Conservation (phyloP, 2,797 vertebrate species). For the Mycteria americana region DNA sequence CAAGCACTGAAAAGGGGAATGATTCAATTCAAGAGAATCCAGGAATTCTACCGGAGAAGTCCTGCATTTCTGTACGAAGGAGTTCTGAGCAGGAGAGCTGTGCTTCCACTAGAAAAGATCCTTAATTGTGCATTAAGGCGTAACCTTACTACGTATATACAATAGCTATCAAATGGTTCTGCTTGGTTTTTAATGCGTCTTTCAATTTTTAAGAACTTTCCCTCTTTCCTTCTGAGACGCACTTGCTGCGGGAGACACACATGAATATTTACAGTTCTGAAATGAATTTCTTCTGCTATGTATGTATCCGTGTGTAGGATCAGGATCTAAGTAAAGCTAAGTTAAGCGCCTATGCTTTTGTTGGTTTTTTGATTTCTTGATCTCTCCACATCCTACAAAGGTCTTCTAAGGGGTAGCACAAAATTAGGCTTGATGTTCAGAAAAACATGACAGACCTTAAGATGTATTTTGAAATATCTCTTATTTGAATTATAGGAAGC, state of each 20-base stretch:
- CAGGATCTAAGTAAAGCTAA: neutral
- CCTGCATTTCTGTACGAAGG: neutral
- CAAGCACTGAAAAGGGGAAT: neutral
- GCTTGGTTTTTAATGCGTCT: neutral
- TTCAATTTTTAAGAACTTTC: neutral
- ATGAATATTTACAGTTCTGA: neutral
- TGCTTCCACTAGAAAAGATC: neutral
- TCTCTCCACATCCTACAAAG: neutral
- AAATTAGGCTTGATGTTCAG: neutral
- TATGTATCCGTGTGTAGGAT: neutral
- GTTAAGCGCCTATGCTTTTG: neutral
- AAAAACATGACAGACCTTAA: neutral
- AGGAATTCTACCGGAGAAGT: neutral
- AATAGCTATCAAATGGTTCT: neutral
- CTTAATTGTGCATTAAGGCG: neutral
- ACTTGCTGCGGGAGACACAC: neutral
- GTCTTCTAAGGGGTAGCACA: neutral
- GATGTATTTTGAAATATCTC: neutral
- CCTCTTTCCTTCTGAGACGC: neutral
- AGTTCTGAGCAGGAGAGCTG: neutral
- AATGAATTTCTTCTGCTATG: neutral
- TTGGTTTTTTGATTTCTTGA: neutral
- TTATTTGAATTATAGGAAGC: neutral
- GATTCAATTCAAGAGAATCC: neutral
- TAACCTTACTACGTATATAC: neutral